Conservation (phyloP, 2,888 invertebrate species). For the Napeogenes sylphis region DNA sequence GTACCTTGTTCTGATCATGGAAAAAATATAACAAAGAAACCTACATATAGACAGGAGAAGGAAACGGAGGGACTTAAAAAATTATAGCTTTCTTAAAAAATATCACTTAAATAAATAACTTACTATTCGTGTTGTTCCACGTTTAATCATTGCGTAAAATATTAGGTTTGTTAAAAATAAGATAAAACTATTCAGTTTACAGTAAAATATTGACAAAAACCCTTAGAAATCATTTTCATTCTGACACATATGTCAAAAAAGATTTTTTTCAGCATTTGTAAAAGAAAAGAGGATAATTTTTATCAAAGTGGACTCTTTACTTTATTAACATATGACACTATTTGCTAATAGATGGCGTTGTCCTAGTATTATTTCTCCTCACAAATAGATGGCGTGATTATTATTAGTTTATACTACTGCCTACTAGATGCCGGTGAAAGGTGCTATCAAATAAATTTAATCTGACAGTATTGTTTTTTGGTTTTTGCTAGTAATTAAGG, state of each 20-base stretch:
- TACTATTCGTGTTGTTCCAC: slow-evolving; percentile 44
- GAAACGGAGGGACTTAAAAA: no score
- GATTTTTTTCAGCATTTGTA: slow-evolving; percentile 33
- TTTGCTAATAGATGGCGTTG: slow-evolving; percentile 37
- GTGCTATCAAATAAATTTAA: not conserved
- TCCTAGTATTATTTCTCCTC: not conserved
- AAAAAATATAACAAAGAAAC: no score
- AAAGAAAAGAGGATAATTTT: slow-evolving; percentile 8
- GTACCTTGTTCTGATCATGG: no score
- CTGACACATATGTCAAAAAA: slow-evolving; percentile 35
- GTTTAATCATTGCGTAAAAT: slow-evolving; percentile 47
- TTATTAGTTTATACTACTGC: slow-evolving; percentile 27
- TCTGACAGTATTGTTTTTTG: not conserved
- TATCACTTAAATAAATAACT: slow-evolving; percentile 32
- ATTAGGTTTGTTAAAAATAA: slow-evolving; percentile 16
- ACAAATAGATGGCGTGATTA: slow-evolving; percentile 36
- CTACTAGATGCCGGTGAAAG: slow-evolving; percentile 29
- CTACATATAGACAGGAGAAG: no score
- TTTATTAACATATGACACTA: slow-evolving; percentile 29
- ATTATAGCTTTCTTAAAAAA: no score
- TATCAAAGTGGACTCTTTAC: slow-evolving; percentile 7
- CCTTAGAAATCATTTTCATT: slow-evolving; percentile 29
- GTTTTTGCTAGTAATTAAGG: not conserved
- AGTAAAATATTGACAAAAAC: slow-evolving; percentile 13
- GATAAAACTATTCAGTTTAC: slow-evolving; percentile 29